phyloP scores from a whole-genome alignment of 2,797 vertebrate genomes.

The Periophthalmus magnuspinnatus region DNA sequence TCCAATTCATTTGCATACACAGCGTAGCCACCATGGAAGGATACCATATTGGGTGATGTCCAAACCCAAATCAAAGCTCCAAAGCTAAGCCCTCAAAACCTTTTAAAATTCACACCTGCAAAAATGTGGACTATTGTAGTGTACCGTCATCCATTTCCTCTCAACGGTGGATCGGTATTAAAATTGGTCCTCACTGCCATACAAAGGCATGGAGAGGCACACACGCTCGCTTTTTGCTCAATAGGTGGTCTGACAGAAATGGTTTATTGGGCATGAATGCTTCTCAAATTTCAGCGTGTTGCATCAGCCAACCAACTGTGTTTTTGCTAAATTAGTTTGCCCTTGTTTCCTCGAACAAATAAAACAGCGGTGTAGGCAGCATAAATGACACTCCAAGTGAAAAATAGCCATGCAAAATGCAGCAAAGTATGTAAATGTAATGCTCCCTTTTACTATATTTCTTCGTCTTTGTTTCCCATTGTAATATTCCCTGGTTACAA shows the following conservation, averaged over 20 bases:
- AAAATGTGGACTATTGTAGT: conserved; percentile 11
- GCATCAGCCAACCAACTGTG: conserved; percentile 74
- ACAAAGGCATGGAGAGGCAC: conserved; percentile 24
- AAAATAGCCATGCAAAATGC: conserved; percentile 16
- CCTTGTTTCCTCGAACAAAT: conserved; percentile 67
- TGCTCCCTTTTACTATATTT: conserved; percentile 10
- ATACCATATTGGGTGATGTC: conserved; percentile 12
- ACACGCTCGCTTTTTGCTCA: conserved; percentile 35
- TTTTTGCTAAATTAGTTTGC: conserved; percentile 70
- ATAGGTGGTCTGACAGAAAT: conserved; percentile 72
- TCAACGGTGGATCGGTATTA: conserved; percentile 22
- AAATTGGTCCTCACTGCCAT: conserved; percentile 16
- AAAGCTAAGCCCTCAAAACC: conserved; percentile 9
- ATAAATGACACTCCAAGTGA: conserved; percentile 45
- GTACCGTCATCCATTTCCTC: conserved; percentile 5
- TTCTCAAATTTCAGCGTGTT: conserved; percentile 74
- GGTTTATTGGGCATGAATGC: conserved; percentile 73
- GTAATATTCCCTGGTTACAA: not conserved
- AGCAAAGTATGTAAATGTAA: conserved; percentile 8
- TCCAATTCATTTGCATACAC: conserved; percentile 52
- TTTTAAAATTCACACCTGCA: conserved; percentile 12
- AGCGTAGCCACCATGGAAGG: conserved; percentile 10
- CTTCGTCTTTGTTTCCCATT: conserved; percentile 7
- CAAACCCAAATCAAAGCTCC: conserved; percentile 10
- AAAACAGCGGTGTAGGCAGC: conserved; percentile 45